Evolutionary conservation across 1,140 invertebrate species (phyloP).

Genomic region (Nymphalis io): DNA sequence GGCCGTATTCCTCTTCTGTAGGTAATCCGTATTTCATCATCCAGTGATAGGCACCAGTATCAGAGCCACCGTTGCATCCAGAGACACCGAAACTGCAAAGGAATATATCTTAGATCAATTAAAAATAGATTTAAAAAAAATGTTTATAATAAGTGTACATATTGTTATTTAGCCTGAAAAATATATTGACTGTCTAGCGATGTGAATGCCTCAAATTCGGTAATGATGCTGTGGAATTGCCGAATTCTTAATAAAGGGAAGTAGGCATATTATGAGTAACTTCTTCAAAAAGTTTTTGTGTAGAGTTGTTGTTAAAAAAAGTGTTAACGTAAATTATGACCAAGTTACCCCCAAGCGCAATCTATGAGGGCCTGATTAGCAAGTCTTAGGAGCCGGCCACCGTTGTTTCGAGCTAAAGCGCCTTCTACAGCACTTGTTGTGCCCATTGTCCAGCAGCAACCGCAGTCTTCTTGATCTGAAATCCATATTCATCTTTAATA

Average conservation of each 20-base stretch:
- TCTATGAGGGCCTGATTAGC: conserved; percentile 85
- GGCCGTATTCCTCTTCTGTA: conserved; percentile 59
- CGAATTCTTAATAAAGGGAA: no score
- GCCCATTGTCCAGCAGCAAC: conserved; percentile 80
- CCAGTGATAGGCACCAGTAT: conserved; percentile 59
- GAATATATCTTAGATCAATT: not conserved
- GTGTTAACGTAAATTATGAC: not conserved
- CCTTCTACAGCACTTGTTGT: conserved; percentile 90
- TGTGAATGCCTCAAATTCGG: no score
- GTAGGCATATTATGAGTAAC: no score
- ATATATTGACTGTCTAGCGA: no score
- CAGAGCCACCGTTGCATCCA: conserved; percentile 58
- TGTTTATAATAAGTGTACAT: no score
- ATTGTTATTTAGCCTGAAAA: no score
- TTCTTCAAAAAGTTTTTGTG: no score
- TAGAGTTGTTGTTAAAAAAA: no score
- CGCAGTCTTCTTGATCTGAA: conserved; percentile 67
- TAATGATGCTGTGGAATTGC: no score
- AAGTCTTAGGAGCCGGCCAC: conserved; percentile 84
- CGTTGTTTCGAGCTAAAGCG: conserved; percentile 86
- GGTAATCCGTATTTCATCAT: conserved; percentile 60
- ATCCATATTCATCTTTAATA: not conserved
- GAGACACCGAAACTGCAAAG: conserved; percentile 41
- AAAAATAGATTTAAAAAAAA: no score
- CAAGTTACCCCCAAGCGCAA: conserved; percentile 80